Conservation (phyloP, 2,888 invertebrate genomes). For the Acleris literana region DNA sequence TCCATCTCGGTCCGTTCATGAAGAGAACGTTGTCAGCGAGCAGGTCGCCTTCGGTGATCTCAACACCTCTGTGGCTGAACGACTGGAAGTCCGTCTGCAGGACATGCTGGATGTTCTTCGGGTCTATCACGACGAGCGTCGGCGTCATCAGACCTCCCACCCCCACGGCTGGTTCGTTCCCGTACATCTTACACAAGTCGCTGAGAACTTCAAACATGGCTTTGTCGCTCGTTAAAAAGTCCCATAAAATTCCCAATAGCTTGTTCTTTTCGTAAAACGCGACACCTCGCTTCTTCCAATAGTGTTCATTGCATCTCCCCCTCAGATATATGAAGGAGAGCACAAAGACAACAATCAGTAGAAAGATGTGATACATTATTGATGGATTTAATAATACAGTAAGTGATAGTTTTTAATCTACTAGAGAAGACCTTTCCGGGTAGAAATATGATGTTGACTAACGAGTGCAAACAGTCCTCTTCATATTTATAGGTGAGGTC, state of each 20-base stretch:
- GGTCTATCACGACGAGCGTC: conserved; percentile 52
- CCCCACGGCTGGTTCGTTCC: conserved; percentile 50
- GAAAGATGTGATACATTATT: conserved; percentile 24
- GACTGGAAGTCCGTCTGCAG: conserved; percentile 53
- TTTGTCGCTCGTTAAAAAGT: conserved; percentile 46
- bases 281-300: conserved; percentile 63
- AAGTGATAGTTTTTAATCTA: neutral
- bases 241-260: conserved; percentile 54
- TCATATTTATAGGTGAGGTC: no score
- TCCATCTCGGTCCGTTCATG: conserved; percentile 61
- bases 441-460: neutral
- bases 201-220: conserved; percentile 52
- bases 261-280: conserved; percentile 51
- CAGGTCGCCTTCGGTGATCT: conserved; percentile 48
- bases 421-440: neutral
- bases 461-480: no score
- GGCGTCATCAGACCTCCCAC: conserved; percentile 41
- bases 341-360: conserved; percentile 1
- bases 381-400: neutral
- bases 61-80: conserved; percentile 56
- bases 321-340: conserved; percentile 11
- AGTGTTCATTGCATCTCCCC: conserved; percentile 50
- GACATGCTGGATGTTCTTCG: conserved; percentile 52
- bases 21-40: conserved; percentile 57
- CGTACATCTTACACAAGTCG: conserved; percentile 55